Base-by-base conservation (phyloP, 2,797 vertebrate genomes). In the Falco rusticolus region DNA sequence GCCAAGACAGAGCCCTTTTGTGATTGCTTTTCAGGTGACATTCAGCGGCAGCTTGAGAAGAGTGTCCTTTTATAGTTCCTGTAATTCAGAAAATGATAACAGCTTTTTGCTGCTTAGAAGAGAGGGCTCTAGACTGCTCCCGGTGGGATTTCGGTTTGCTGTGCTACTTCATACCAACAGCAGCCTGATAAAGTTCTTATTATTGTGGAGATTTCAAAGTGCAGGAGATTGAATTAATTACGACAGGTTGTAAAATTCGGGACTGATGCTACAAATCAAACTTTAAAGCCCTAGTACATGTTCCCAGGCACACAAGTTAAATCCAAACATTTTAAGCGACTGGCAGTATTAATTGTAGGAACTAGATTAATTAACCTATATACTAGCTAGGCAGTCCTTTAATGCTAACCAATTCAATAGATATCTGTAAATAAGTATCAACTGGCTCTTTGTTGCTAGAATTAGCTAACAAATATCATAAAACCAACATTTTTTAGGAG, bases 1-100 rank as follows among this genome's bases (percentile, higher is more conserved):
- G 98, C 99, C 98, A 98, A 97, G 98, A 98, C 98, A 99, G 98
- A 99, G 98, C 98, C 98, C 98, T 98, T 97, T 98, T 98, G 98
- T 98, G 98, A 99, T 98, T 99, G 98, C 98, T 99, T 98, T 99
- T 98, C 98, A 99, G 98, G 99, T 99, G 99, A 99, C 99, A 99
- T 99, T 99, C 98, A 98, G 98, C 97, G 96, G 97, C 98, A 98
- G 98, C 98, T 98, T 98, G 98, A 98, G 98, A 98, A 98, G 98
- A 98, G 98, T 98, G 98, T 98, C 98, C 98, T 98, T 98, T 98
- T 98, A 98, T 98, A 98, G 98, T 98, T 98, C 98, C 98, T 98
- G 98, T 98, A 98, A 98, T 98, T 98, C 98, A 98, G 98, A 98
- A 98, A 98, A 98, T 98, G 98, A 98, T 98, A 98, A 98, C 98